Evolutionary conservation across 2,888 invertebrate species (phyloP), one percentile per base, ranked within the genome.

Genomic region (Pyrocoelia pectoralis): DNA sequence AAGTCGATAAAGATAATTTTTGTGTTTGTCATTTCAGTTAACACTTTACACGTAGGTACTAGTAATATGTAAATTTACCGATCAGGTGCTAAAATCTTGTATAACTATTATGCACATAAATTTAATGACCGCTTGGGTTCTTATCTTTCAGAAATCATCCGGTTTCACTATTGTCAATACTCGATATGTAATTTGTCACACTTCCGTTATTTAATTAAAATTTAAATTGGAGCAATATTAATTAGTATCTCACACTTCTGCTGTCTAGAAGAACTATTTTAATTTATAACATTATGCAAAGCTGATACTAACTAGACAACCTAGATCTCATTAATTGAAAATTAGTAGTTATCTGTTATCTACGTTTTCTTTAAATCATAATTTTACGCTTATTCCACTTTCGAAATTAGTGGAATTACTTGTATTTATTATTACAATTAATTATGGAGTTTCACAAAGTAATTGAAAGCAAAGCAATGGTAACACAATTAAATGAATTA

Each of bases 31-130:
- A 14, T 46, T 33, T 52, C 29, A 46, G 33, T 33, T 46, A 46
- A 59, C 46, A 33, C 43, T 48, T 53, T 24, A 6, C 24, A 59
- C 53, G 53, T 53, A 54, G 49, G 12, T 29, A 58, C 46, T 51
- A 50, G 51, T 51, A 56, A 60, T 55, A 60, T 65, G 65, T 65
- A 60, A 65, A 65, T 65, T 15, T 13, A 29, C 28, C 40, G 60
- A 65, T 65, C 65, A 65, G 65, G 65, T 65, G 65, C 56, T 65
- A 60, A 65, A 65, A 65, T 65, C 65, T 65, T 65, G 56, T 60
- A n/a, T n/a, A 28, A 56, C 29, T 29, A 13, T 14, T 55, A 49
- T 49, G 46, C 52, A 59, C 13, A 40, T 54, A 29, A 53, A 59
- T 54, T 64, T 64, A 64, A 59, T 51, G 56, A 52, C 52, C 56